Conservation (phyloP, 2,797 vertebrate species). For the Myripristis jacobus region DNA sequence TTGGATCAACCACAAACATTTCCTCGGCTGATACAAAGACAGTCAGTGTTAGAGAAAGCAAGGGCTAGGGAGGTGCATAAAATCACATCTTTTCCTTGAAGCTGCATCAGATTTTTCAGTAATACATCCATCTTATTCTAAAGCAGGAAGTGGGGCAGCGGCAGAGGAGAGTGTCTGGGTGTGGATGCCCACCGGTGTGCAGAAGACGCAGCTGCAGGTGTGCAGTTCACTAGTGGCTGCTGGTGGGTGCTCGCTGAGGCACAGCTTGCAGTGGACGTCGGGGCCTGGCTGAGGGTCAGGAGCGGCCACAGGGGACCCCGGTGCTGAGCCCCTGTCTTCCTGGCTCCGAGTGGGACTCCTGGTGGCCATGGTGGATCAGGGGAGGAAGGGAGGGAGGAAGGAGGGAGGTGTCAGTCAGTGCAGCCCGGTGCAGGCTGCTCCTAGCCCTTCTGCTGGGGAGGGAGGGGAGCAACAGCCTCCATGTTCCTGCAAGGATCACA, state of each 20-base stretch:
- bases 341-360: constrained; percentile 48
- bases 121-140: constrained; percentile 34
- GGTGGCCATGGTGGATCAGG: constrained; percentile 62
- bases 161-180: constrained; percentile 13
- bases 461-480: constrained; percentile 56
- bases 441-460: constrained; percentile 75
- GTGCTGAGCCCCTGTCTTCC: constrained; percentile 14
- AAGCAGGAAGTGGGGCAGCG: constrained; percentile 37
- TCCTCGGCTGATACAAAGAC: neutral
- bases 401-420: constrained; percentile 5
- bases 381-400: neutral
- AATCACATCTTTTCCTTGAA: constrained; percentile 8
- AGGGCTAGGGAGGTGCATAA: neutral
- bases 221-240: constrained; percentile 87
- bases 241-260: constrained; percentile 88
- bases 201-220: constrained; percentile 92
- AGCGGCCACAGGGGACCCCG: neutral
- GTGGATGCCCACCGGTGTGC: constrained; percentile 84
- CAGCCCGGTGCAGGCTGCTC: constrained; percentile 28
- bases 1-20: neutral
- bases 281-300: constrained; percentile 4
- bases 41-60: neutral
- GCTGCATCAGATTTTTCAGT: constrained; percentile 15
- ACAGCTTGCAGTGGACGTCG: constrained; percentile 91
- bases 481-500: constrained; percentile 79